A percentile compares a stretch with the other conserved stretches of the same genome.
Conservation (phyloP, 1,140 invertebrate genomes). For the Sipha flava region DNA sequence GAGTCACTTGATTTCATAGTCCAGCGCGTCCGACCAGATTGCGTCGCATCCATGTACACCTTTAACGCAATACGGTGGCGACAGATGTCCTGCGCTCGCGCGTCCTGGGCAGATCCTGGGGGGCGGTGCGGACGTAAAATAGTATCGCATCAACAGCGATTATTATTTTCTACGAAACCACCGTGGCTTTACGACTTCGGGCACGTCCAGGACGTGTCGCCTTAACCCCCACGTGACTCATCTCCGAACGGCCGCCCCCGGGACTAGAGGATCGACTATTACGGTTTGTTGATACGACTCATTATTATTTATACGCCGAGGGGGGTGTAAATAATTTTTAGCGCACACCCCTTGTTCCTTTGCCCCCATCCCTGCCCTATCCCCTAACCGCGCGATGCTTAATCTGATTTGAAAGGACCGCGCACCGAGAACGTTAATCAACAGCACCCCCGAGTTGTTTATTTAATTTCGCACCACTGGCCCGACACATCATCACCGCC, state of each 20-base stretch:
- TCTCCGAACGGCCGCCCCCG: background rate
- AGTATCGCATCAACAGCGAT: no score
- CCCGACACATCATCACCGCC: background rate
- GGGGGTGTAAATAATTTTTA: background rate
- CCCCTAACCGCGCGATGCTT: background rate
- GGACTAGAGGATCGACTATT: background rate
- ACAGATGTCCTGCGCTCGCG: background rate
- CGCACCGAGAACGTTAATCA: conserved; percentile 13
- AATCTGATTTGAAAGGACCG: conserved; percentile 13
- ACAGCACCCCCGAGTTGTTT: conserved; percentile 8
- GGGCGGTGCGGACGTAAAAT: no score
- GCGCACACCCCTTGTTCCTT: background rate
- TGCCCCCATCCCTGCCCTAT: background rate
- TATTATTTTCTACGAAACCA: no score
- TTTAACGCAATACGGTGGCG: background rate
- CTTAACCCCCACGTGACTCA: no score
- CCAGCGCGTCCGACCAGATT: background rate
- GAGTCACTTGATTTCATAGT: conserved; percentile 22
- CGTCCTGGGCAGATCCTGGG: no score
- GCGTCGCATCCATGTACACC: background rate
- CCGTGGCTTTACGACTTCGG: background rate
- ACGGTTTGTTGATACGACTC: conserved; percentile 1
- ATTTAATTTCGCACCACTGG: background rate
- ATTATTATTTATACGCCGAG: background rate
- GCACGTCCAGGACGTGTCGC: no score